Percentiles rank a stretch among this genome's conserved stretches.
Conservation (phyloP, 2,888 invertebrate species). For the Orchesellides sinensis region DNA sequence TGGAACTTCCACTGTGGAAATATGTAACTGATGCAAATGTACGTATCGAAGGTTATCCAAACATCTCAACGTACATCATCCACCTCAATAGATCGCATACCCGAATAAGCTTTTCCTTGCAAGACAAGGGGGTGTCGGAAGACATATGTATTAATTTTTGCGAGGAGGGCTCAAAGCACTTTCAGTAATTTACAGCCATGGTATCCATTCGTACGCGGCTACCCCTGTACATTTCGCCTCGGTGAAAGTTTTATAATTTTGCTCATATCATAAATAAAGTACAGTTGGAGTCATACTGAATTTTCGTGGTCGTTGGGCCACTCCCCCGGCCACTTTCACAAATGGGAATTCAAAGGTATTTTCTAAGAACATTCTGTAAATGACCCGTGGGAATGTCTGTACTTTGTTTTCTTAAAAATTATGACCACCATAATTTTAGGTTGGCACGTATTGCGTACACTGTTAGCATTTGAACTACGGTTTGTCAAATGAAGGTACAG, state of each 20-base stretch:
- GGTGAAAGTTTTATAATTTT: slow-evolving; percentile 17
- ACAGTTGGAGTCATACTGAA: neutral
- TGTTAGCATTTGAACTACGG: too few species aligned
- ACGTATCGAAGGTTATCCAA: too few species aligned
- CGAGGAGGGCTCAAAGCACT: neutral
- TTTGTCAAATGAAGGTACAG: too few species aligned
- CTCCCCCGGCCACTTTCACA: neutral
- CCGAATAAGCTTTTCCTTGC: too few species aligned
- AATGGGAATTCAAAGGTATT: neutral
- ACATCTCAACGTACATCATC: too few species aligned
- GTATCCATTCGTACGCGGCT: neutral
- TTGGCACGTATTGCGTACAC: too few species aligned
- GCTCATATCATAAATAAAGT: neutral
- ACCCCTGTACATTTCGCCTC: neutral
- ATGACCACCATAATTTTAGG: neutral
- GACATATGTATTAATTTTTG: neutral
- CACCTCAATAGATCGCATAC: too few species aligned
- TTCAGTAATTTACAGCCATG: slow-evolving; percentile 5
- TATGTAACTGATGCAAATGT: too few species aligned
- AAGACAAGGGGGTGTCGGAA: neutral
- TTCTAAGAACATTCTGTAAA: neutral
- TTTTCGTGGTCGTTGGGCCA: neutral
- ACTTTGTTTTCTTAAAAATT: neutral
- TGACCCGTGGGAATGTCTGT: neutral
- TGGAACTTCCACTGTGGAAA: too few species aligned